Evolutionary conservation across 2,888 invertebrate species (phyloP).

Genomic region (Heliothis peltigera): DNA sequence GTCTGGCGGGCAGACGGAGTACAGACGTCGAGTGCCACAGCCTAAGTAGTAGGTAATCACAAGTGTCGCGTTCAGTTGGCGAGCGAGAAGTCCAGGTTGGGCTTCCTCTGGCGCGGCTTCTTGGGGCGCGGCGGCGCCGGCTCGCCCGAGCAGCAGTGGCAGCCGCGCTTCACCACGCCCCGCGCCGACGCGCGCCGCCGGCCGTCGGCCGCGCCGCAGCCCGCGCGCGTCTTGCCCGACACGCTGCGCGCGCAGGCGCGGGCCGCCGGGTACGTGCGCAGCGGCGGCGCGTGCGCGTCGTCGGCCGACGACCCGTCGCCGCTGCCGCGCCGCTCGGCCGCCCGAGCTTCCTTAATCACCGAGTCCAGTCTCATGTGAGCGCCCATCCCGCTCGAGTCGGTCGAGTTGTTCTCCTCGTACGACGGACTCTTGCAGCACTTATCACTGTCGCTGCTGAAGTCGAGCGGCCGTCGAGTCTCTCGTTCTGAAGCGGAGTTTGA

Average conservation of each 20-base stretch:
- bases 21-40: slow-evolving; percentile 45
- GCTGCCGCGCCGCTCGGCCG: slow-evolving; percentile 73
- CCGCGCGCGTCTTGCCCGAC: slow-evolving; percentile 79
- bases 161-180: slow-evolving; percentile 91
- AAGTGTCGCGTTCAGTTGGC: slow-evolving; percentile 55
- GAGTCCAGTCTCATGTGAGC: slow-evolving; percentile 84
- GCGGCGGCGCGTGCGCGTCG: slow-evolving; percentile 75
- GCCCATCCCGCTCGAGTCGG: slow-evolving; percentile 82
- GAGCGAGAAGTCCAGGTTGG: slow-evolving; percentile 72
- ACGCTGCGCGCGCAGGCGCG: slow-evolving; percentile 66
- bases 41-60: slow-evolving; percentile 61
- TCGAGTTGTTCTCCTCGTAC: slow-evolving; percentile 83
- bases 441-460: slow-evolving; percentile 86
- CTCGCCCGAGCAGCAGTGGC: slow-evolving; percentile 91
- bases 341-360: slow-evolving; percentile 84
- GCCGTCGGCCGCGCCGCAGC: slow-evolving; percentile 41
- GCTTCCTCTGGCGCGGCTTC: slow-evolving; percentile 78
- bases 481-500: slow-evolving; percentile 82
- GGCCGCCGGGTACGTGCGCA: slow-evolving; percentile 84
- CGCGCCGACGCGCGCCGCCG: slow-evolving; percentile 82
- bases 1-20: slow-evolving; percentile 68
- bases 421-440: slow-evolving; percentile 87
- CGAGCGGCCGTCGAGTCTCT: slow-evolving; percentile 76
- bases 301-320: slow-evolving; percentile 79
- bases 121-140: slow-evolving; percentile 88